Evolutionary conservation across 2,888 invertebrate species (phyloP), one percentile per base, ranked within the genome.

Genomic region (Morinoia aosen): DNA sequence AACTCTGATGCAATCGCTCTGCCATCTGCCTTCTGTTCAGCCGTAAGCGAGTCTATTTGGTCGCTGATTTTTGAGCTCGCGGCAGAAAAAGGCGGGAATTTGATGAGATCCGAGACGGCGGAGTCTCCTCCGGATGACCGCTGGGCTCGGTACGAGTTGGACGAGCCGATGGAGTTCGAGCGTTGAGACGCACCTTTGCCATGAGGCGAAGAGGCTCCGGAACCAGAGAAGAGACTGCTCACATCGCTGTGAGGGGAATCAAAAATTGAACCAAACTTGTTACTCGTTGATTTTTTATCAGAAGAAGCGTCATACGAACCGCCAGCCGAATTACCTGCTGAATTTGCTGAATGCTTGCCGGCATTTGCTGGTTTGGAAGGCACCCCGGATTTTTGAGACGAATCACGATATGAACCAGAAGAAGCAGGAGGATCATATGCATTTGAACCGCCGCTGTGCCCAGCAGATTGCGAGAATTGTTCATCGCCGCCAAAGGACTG

Each of bases 21-120:
- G 12, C 93, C 93, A 39, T 93, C 57, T 16, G 56, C 19, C 57
- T 93, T 19, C n/a, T 93, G 48, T 11, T n/a, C 48, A 12, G 56
- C n/a, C 39, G 93, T 57, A 33, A 93, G 48, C n/a, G 93, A 39
- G 93, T 93, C 93, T 33, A 93, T 93, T 33, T 93, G 93, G n/a
- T 93, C 93, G 57, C 93, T 57, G 12, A 93, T 93, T 93, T 58
- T 93, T 10, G 57, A 56, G 56, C 93, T 57, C 14, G 93, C 93
- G 11, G 93, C 57, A 39, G 93, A 93, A 57, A 57, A 57, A 12
- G 93, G 93, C 19, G 93, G 93, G 57, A 93, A 93, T 48, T 90
- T 90, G 14, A 40, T 16, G 40, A 90, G 90, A 48, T 90, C 90
- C 39, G 39, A 12, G 16, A 90, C 10, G 12, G 40, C 39, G 3